A percentile compares a stretch with the other conserved stretches of the same genome.
These are phyloP conservation scores for Gryllus longicercus DNA, from an alignment of 2,888 invertebrate species.

Conservation along the genomic window DNA sequence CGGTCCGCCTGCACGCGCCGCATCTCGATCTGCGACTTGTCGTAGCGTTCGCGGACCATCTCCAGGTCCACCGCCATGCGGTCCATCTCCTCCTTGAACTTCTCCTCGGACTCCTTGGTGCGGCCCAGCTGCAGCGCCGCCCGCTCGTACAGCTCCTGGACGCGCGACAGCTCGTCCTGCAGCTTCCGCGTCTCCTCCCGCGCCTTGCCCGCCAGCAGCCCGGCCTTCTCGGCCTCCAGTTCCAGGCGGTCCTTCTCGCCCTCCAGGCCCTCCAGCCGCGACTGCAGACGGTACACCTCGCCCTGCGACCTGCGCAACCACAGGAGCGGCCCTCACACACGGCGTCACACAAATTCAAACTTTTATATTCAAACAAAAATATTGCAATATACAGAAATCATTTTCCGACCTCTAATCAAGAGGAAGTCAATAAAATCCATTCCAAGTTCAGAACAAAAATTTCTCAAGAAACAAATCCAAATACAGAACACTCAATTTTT, in stretches of 20 bases:
- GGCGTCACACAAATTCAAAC: too few species aligned
- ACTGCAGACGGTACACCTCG: constrained; percentile 83
- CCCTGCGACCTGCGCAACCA: constrained; percentile 70
- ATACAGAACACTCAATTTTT: too few species aligned
- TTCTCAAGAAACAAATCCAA: too few species aligned
- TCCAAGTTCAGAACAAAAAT: too few species aligned
- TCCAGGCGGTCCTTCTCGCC: constrained; percentile 83
- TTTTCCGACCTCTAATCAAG: too few species aligned
- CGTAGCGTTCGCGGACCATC: constrained; percentile 83
- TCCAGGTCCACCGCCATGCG: constrained; percentile 75
- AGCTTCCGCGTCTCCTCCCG: constrained; percentile 82
- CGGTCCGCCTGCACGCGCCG: constrained; percentile 78
- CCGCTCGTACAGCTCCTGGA: constrained; percentile 87
- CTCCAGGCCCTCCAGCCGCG: constrained; percentile 81
- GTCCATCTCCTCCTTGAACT: constrained; percentile 80
- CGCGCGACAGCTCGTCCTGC: constrained; percentile 78
- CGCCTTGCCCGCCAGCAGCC: constrained; percentile 71
- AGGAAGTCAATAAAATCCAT: too few species aligned
- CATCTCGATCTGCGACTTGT: constrained; percentile 81
- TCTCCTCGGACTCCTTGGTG: constrained; percentile 87
- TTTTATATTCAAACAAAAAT: too few species aligned
- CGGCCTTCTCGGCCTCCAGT: constrained; percentile 81
- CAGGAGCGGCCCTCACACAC: too few species aligned
- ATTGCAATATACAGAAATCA: too few species aligned
- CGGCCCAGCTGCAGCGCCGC: constrained; percentile 79